Percentiles rank a stretch among this genome's conserved stretches.
Evolutionary conservation across 2,888 invertebrate genomes (phyloP).

Genomic region (Caenorhabditis uteleia): DNA sequence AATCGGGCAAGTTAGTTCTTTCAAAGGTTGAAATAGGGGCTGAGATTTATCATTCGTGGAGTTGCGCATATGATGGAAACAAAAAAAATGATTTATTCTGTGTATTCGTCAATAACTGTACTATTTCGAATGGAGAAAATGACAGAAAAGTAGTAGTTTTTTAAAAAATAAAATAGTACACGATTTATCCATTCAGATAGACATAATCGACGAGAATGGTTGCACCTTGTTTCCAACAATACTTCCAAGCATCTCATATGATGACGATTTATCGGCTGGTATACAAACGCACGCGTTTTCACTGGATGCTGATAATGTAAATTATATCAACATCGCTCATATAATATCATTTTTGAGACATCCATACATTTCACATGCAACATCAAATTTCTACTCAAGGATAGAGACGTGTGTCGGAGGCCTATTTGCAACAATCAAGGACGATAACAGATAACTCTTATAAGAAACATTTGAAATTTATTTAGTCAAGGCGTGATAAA

Average conservation of each 20-base stretch:
- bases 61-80: constrained; percentile 49
- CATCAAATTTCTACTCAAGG: constrained; percentile 65
- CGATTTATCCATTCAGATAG: constrained; percentile 34
- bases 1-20: constrained; percentile 19
- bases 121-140: constrained; percentile 51
- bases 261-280: constrained; percentile 60
- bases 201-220: constrained; percentile 68
- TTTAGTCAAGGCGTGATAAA: no score
- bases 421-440: constrained; percentile 49
- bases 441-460: no score
- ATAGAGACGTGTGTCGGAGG: constrained; percentile 60
- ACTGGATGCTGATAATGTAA: constrained; percentile 41
- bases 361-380: constrained; percentile 67
- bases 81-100: constrained; percentile 59
- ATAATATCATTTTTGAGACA: constrained; percentile 40
- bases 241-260: constrained; percentile 63
- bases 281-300: constrained; percentile 64
- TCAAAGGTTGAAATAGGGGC: constrained; percentile 45
- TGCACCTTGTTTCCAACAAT: constrained; percentile 64
- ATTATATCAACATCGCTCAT: not conserved
- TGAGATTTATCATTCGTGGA: constrained; percentile 55
- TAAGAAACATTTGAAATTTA: no score
- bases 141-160: not conserved
- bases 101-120: constrained; percentile 67
- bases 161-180: not conserved